phyloP scores from a whole-genome alignment of 2,797 vertebrate species.

The Rachycentron canadum region DNA sequence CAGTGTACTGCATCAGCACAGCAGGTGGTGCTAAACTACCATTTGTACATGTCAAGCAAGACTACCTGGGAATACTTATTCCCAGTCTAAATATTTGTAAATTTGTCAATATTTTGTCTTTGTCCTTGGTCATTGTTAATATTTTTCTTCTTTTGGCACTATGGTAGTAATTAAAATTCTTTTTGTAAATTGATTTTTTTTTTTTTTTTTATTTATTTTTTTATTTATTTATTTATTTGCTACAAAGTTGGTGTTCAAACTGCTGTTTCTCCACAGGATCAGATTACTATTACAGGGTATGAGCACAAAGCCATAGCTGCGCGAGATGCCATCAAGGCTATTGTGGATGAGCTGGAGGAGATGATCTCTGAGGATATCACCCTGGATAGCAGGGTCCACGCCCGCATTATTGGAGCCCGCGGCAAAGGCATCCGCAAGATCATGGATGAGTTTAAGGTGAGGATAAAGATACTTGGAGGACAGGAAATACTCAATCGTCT shows the following conservation, averaged over 20 bases:
- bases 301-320: conserved; percentile 95
- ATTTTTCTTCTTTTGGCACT: no score
- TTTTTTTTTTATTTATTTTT: background rate
- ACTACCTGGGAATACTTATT: background rate
- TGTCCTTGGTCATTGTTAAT: background rate
- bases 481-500: background rate
- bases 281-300: conserved; percentile 98
- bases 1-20: conserved; percentile 13
- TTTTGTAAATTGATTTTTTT: no score
- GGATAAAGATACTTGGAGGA: conserved; percentile 37
- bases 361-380: conserved; percentile 97
- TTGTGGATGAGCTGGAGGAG: conserved; percentile 95
- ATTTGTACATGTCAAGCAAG: background rate
- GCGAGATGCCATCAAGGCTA: conserved; percentile 94
- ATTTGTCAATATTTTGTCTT: background rate
- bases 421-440: conserved; percentile 98
- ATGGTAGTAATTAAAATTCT: background rate
- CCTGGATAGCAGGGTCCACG: conserved; percentile 95
- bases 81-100: background rate
- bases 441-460: conserved; percentile 99
- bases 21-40: conserved; percentile 45
- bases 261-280: conserved; percentile 85
- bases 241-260: background rate
- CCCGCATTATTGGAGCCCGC: conserved; percentile 96
- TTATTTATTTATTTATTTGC: background rate